phyloP scores from a whole-genome alignment of 2,113 vertebrate genomes.

The Oenanthe oenanthe region DNA sequence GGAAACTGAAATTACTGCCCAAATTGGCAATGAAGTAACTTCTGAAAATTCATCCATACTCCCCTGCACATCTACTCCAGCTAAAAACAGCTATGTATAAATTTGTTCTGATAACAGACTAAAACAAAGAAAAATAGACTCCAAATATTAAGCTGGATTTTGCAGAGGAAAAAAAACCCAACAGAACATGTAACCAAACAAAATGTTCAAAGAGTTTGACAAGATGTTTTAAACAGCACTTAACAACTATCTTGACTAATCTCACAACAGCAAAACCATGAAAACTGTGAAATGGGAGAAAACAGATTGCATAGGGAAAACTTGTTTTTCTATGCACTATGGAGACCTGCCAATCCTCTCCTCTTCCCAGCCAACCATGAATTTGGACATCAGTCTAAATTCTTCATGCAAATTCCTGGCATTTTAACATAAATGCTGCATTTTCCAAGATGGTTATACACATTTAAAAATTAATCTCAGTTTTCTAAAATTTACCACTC shows the following conservation, averaged over 20 bases:
- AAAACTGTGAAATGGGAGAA: conserved; percentile 31
- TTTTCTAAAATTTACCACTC: conserved; percentile 17
- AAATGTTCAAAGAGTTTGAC: conserved; percentile 7
- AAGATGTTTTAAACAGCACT: conserved; percentile 11
- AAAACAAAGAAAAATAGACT: not conserved
- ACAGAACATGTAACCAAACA: not conserved
- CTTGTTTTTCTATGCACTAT: conserved; percentile 12
- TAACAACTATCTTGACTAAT: conserved; percentile 7
- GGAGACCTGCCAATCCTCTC: conserved; percentile 48
- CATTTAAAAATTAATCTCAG: conserved; percentile 4
- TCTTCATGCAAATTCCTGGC: conserved; percentile 52
- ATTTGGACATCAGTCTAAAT: conserved; percentile 51
- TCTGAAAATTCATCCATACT: not conserved
- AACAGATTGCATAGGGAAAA: conserved; percentile 56
- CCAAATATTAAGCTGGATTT: not conserved
- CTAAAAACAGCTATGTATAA: not conserved
- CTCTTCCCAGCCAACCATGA: conserved; percentile 53
- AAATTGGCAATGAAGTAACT: not conserved
- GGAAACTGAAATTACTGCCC: not conserved
- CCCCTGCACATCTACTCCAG: not conserved
- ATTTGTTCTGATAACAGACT: not conserved
- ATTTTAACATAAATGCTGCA: not conserved
- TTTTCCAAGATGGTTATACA: conserved; percentile 18
- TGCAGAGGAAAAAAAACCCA: not conserved
- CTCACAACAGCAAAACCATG: not conserved